Evolutionary conservation across 2,888 invertebrate species (phyloP).

Genomic region (Thyatira batis): DNA sequence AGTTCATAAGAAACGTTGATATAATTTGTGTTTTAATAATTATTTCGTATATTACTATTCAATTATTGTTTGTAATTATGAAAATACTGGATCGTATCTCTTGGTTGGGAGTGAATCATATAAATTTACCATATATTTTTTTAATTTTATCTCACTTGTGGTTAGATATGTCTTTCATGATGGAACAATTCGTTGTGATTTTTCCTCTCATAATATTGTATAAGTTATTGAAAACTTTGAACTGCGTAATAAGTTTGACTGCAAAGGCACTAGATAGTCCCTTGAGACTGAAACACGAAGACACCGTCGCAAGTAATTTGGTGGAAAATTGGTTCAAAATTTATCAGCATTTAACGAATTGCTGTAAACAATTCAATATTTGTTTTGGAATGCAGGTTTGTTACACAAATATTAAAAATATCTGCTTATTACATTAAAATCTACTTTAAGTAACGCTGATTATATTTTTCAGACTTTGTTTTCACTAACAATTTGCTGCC

Average conservation of each 20-base stretch:
- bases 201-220: neutral
- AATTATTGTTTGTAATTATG: neutral
- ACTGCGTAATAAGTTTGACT: neutral
- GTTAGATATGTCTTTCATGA: neutral
- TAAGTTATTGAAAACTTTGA: neutral
- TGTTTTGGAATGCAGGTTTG: slow-evolving; percentile 1
- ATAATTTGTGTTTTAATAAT: neutral
- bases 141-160: neutral
- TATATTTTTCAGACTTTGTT: neutral
- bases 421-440: neutral
- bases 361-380: neutral
- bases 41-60: neutral
- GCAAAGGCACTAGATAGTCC: neutral
- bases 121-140: neutral
- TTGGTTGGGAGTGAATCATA: neutral
- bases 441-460: neutral
- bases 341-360: neutral
- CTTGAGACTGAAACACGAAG: neutral
- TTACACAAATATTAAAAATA: neutral
- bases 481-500: neutral
- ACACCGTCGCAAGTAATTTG: neutral
- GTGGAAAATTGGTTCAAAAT: neutral
- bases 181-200: neutral
- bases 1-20: neutral
- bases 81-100: neutral